Percentiles rank a stretch among this genome's conserved stretches.
Conservation (phyloP, 2,797 vertebrate species). For the Danionella dracula region DNA sequence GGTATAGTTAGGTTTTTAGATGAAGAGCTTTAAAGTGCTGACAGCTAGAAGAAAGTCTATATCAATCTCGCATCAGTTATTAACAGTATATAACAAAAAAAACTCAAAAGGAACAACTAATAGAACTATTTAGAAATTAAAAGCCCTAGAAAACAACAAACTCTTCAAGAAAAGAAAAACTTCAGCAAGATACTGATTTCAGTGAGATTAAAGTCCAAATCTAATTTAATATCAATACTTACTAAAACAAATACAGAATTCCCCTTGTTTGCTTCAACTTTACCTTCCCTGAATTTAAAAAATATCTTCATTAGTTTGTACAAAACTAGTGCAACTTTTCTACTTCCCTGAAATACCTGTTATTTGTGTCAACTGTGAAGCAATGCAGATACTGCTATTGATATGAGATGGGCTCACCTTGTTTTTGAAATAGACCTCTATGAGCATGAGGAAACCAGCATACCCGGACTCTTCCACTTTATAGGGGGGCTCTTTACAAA, state of each 20-base stretch:
- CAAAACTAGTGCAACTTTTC: not conserved
- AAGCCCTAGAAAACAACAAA: too few relatives aligned
- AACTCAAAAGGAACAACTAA: too few relatives aligned
- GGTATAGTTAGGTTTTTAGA: not conserved
- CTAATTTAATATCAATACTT: too few relatives aligned
- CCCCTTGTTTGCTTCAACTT: slow-evolving; percentile 12
- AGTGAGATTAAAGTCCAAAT: too few relatives aligned
- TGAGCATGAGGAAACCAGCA: slow-evolving; percentile 97
- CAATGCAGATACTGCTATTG: not conserved
- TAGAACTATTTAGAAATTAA: too few relatives aligned
- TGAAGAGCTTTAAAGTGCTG: not conserved
- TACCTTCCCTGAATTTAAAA: slow-evolving; percentile 25
- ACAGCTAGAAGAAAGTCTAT: not conserved
- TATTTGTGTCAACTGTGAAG: not conserved
- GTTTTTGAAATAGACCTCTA: slow-evolving; percentile 98
- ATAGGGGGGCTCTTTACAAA: slow-evolving; percentile 98
- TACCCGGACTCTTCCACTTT: slow-evolving; percentile 98
- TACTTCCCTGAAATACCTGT: not conserved
- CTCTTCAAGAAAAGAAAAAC: too few relatives aligned
- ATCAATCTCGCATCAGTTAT: too few relatives aligned
- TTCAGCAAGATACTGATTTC: too few relatives aligned
- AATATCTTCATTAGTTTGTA: not conserved
- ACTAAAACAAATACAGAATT: slow-evolving; percentile 32
- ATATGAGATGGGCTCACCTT: slow-evolving; percentile 72
- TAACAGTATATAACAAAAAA: too few relatives aligned